phyloP scores from a whole-genome alignment of 2,888 invertebrate genomes.

The Tineola bisselliella region DNA sequence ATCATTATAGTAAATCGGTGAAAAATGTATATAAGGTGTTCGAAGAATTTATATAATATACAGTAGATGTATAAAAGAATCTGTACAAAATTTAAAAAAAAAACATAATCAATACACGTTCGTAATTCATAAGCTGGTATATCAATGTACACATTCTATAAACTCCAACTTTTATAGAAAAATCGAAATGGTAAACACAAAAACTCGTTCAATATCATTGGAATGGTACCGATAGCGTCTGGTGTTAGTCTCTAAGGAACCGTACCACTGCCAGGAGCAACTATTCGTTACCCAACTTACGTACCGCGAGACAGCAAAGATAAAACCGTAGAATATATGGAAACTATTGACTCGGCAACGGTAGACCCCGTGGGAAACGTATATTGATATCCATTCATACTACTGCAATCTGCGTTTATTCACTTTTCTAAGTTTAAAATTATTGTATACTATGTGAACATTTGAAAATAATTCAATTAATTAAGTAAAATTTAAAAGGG shows the following conservation, averaged over 20 bases:
- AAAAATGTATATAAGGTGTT: too few relatives aligned
- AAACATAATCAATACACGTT: too few relatives aligned
- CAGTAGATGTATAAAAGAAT: too few relatives aligned
- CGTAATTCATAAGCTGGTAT: too few relatives aligned
- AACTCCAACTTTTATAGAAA: background rate
- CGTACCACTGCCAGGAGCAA: conserved; percentile 22
- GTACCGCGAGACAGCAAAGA: conserved; percentile 24
- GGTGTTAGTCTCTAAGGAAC: conserved; percentile 19
- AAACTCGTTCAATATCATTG: conserved; percentile 5
- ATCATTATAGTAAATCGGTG: too few relatives aligned
- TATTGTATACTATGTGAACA: background rate
- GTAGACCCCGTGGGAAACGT: background rate
- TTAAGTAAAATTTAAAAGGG: too few relatives aligned
- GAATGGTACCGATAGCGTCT: conserved; percentile 9
- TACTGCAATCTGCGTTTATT: background rate
- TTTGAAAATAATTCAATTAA: too few relatives aligned
- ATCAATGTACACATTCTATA: background rate
- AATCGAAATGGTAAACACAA: background rate
- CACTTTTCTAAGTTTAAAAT: background rate
- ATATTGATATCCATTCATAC: conserved; percentile 3
- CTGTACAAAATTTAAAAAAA: too few relatives aligned
- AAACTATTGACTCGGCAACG: conserved; percentile 28
- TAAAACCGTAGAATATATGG: conserved; percentile 32
- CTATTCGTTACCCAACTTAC: conserved; percentile 38
- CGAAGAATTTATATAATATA: too few relatives aligned